Conservation (phyloP, 2,113 vertebrate species). For the Pelusios castaneus region DNA sequence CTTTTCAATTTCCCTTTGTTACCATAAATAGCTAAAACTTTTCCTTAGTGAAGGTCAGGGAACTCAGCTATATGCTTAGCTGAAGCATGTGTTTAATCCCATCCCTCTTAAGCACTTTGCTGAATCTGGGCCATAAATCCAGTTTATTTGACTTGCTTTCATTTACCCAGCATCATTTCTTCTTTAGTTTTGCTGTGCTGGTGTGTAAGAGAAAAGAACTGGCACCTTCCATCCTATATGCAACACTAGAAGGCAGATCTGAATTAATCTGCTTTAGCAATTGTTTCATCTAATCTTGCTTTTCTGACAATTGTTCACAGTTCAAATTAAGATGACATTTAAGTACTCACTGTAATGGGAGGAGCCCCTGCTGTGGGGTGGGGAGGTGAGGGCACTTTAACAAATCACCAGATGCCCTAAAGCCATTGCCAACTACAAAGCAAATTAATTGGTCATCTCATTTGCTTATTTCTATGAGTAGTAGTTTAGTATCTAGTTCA, state of each 20-base stretch:
- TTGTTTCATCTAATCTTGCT: not conserved
- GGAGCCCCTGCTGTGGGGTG: not conserved
- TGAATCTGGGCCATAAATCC: not conserved
- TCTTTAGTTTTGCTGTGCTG: not conserved
- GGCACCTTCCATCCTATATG: not conserved
- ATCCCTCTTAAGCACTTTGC: not conserved
- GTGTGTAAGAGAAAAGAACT: not conserved
- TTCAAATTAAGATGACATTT: not conserved
- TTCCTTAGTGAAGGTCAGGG: not conserved
- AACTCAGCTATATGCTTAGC: not conserved
- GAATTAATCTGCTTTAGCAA: accelerated
- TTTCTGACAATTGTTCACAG: not conserved
- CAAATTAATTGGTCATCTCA: too few relatives aligned
- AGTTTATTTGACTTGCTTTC: not conserved
- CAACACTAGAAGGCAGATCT: not conserved
- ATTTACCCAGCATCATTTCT: not conserved
- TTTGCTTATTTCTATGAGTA: too few relatives aligned
- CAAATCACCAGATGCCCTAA: too few relatives aligned
- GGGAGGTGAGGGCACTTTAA: too few relatives aligned
- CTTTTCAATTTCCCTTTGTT: not conserved
- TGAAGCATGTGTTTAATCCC: not conserved
- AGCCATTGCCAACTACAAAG: too few relatives aligned
- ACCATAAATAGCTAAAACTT: not conserved
- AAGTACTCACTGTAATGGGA: not conserved
- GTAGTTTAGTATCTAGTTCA: too few relatives aligned